Conservation (phyloP, 2,888 invertebrate species). For the Caenorhabditis sulstoni region DNA sequence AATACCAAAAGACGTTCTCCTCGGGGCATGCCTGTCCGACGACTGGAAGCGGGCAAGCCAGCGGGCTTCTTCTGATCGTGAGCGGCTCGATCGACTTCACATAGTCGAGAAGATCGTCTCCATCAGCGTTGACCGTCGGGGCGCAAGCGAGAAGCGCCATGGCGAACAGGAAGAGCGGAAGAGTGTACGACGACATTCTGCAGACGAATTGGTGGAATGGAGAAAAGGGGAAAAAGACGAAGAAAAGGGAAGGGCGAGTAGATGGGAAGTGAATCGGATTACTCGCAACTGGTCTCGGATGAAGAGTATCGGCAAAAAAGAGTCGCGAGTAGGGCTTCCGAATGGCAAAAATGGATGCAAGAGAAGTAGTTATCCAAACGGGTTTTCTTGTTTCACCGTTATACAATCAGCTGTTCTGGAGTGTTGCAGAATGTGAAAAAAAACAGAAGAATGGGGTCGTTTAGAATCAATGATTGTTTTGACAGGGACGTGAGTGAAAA, state of each 20-base stretch:
- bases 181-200: conserved; percentile 54
- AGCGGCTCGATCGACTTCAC: conserved; percentile 59
- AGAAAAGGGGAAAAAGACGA: conserved; percentile 4
- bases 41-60: conserved; percentile 74
- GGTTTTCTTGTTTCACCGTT: not conserved
- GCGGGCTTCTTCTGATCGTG: conserved; percentile 54
- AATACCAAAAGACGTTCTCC: conserved; percentile 74
- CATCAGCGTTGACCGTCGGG: conserved; percentile 48
- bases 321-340: not conserved
- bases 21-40: conserved; percentile 74
- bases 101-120: conserved; percentile 61
- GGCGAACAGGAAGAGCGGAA: conserved; percentile 53
- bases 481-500: too few species aligned
- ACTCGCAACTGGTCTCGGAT: conserved; percentile 28
- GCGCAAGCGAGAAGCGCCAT: conserved; percentile 44
- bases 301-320: not conserved
- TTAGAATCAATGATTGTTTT: too few species aligned
- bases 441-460: too few species aligned
- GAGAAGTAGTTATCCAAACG: not conserved
- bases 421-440: too few species aligned
- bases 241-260: not conserved
- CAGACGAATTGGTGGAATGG: conserved; percentile 5
- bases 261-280: conserved; percentile 42
- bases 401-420: too few species aligned
- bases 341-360: not conserved